phyloP scores from a whole-genome alignment of 2,113 vertebrate species.

The Tylochromis polylepis region DNA sequence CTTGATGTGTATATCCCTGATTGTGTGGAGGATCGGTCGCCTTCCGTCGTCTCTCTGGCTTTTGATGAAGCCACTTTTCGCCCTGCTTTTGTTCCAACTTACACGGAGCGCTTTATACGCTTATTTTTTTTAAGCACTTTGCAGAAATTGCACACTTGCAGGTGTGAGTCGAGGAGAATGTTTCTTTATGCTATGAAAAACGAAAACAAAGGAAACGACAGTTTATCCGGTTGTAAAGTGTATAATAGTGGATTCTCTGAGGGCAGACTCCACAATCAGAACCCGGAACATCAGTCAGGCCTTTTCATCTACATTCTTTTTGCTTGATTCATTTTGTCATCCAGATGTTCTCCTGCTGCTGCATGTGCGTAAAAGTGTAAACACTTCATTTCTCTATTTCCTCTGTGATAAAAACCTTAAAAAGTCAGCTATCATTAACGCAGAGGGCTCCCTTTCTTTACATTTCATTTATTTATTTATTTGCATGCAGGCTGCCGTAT shows the following conservation, averaged over 20 bases:
- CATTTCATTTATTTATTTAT: fast-evolving
- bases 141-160: not conserved
- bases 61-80: not conserved
- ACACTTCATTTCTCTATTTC: not conserved
- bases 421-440: not conserved
- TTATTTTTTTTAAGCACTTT: not conserved
- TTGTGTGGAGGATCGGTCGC: not conserved
- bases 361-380: not conserved
- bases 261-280: not conserved
- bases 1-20: not conserved
- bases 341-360: not conserved
- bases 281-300: not conserved
- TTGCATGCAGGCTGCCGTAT: not conserved
- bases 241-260: not conserved
- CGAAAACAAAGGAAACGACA: not conserved
- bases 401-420: not conserved
- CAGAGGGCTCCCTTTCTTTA: not conserved
- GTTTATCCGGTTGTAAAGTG: not conserved
- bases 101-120: not conserved
- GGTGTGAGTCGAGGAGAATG: not conserved
- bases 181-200: not conserved
- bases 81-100: not conserved
- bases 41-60: not conserved
- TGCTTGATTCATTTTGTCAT: not conserved
- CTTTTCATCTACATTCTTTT: fast-evolving